phyloP scores from a whole-genome alignment of 2,888 invertebrate genomes.

The Lampropteryx suffumata region DNA sequence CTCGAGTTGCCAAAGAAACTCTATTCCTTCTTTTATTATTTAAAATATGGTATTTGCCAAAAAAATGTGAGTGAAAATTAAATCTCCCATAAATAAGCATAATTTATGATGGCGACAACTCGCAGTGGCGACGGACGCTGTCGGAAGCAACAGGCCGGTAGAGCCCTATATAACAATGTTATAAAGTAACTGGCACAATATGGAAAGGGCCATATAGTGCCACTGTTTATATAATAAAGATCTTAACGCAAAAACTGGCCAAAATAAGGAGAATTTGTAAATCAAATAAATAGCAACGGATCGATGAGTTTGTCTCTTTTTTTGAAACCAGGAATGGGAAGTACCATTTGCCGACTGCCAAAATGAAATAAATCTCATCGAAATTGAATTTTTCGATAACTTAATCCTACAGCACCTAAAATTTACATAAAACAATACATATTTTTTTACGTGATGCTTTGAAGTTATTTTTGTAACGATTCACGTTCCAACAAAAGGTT shows the following conservation, averaged over 20 bases:
- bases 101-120: slow-evolving; percentile 50
- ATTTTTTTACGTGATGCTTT: slow-evolving; percentile 24
- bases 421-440: slow-evolving; percentile 32
- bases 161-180: too few relatives aligned
- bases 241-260: too few relatives aligned
- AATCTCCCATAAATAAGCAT: slow-evolving; percentile 34
- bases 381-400: slow-evolving; percentile 31
- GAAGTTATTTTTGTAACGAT: slow-evolving; percentile 3
- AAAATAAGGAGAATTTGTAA: too few relatives aligned
- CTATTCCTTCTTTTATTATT: too few relatives aligned
- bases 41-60: too few relatives aligned
- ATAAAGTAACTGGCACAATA: too few relatives aligned
- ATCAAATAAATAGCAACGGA: too few relatives aligned
- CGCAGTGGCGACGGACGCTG: slow-evolving; percentile 39
- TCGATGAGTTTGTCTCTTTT: background rate
- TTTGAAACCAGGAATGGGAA: background rate
- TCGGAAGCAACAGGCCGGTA: slow-evolving; percentile 27
- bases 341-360: too few relatives aligned
- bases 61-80: slow-evolving; percentile 8
- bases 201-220: too few relatives aligned
- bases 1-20: too few relatives aligned
- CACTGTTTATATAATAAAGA: too few relatives aligned
- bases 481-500: slow-evolving; percentile 6
- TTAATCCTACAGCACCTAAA: slow-evolving; percentile 24
- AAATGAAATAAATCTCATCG: slow-evolving; percentile 9